These are phyloP conservation scores for Aporophyla nigra DNA, from an alignment of 2,888 invertebrate species.

Conservation along the genomic window DNA sequence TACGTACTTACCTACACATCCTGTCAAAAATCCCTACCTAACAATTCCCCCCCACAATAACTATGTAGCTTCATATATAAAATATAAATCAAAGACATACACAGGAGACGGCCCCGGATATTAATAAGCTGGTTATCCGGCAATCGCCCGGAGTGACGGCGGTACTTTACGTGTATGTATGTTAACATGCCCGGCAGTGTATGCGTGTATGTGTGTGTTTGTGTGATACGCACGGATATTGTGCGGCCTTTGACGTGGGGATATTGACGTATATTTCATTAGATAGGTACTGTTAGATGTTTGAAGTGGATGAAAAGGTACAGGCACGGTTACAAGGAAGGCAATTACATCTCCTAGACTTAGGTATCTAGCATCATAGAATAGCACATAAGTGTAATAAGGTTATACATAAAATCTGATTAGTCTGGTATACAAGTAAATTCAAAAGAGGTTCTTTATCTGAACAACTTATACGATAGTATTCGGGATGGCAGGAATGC, in stretches of 20 bases:
- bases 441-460: neutral
- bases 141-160: constrained; percentile 76
- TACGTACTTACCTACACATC: neutral
- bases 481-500: no score
- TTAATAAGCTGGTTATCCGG: constrained; percentile 83
- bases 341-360: neutral
- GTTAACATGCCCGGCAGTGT: constrained; percentile 52
- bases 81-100: constrained; percentile 69
- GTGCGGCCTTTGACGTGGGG: constrained; percentile 58
- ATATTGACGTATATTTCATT: constrained; percentile 64
- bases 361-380: neutral
- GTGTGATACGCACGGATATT: constrained; percentile 63
- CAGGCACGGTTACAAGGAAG: neutral
- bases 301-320: constrained; percentile 15
- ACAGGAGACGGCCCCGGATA: constrained; percentile 78
- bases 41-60: constrained; percentile 9
- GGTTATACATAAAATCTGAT: neutral
- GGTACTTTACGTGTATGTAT: constrained; percentile 65
- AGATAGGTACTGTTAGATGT: constrained; percentile 38
- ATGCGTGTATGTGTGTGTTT: constrained; percentile 49
- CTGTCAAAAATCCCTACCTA: constrained; percentile 18
- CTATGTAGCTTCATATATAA: constrained; percentile 38
- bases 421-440: no score
- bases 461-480: neutral
- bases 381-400: neutral